Conservation (phyloP, 2,888 invertebrate genomes). For the Macaria notata region DNA sequence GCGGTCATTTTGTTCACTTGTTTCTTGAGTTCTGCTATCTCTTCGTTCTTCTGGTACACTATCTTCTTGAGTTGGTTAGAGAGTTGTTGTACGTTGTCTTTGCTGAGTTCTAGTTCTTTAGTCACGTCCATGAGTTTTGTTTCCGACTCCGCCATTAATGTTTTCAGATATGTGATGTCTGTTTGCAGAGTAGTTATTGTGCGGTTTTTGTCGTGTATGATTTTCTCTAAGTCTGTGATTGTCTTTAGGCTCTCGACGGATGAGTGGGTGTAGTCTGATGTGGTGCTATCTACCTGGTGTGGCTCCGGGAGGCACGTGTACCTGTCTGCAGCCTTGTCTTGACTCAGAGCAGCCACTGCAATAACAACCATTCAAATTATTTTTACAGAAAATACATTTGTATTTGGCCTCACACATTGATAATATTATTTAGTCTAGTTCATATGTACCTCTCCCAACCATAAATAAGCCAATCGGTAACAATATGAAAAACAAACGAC, state of each 20-base stretch:
- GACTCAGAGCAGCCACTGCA: conserved; percentile 53
- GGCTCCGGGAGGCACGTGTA: conserved; percentile 44
- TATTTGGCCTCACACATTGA: too few species aligned
- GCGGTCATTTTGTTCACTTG: conserved; percentile 67
- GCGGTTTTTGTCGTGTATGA: conserved; percentile 68
- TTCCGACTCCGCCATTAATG: conserved; percentile 69
- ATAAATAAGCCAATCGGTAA: too few species aligned
- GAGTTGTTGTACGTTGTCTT: conserved; percentile 65
- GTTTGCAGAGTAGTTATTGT: conserved; percentile 66
- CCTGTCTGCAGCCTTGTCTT: conserved; percentile 50
- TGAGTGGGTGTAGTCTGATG: conserved; percentile 63
- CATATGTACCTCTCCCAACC: too few species aligned
- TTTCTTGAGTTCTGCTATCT: conserved; percentile 67
- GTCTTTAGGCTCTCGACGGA: conserved; percentile 68
- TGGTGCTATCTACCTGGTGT: conserved; percentile 69
- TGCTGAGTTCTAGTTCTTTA: conserved; percentile 64
- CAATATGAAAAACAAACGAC: too few species aligned
- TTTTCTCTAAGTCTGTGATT: conserved; percentile 70
- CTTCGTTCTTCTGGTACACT: conserved; percentile 71
- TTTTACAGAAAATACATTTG: too few species aligned
- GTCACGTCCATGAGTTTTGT: conserved; percentile 63
- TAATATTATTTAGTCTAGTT: too few species aligned
- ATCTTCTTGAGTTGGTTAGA: conserved; percentile 70
- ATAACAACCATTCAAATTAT: conserved; percentile 9
- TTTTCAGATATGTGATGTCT: conserved; percentile 64